These are phyloP conservation scores for Moxostoma hubbsi DNA, from an alignment of 2,797 vertebrate species.

Conservation along the genomic window DNA sequence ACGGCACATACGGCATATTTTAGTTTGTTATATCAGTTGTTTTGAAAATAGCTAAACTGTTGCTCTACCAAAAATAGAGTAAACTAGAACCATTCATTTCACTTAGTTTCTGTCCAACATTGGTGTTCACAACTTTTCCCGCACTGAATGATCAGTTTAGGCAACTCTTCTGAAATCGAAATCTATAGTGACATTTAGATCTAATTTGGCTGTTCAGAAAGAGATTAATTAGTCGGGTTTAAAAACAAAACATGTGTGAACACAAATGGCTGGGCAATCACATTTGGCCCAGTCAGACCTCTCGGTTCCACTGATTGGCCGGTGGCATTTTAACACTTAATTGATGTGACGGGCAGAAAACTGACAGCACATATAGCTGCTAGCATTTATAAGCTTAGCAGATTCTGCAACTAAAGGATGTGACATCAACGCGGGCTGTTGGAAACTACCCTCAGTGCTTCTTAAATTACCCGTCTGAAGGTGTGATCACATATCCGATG, in stretches of 20 bases:
- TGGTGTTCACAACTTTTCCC: too few species aligned
- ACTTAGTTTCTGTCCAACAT: too few species aligned
- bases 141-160: too few species aligned
- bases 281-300: neutral
- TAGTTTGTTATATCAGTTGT: too few species aligned
- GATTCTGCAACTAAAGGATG: neutral
- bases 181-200: too few species aligned
- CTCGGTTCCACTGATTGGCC: neutral
- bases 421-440: conserved; percentile 12
- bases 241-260: neutral
- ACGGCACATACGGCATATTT: too few species aligned
- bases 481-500: conserved; percentile 6
- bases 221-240: too few species aligned
- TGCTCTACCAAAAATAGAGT: too few species aligned
- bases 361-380: conserved; percentile 4
- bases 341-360: neutral
- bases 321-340: neutral
- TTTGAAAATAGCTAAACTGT: too few species aligned
- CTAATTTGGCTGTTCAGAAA: neutral
- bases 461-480: conserved; percentile 7
- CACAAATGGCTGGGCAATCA: neutral
- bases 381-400: conserved; percentile 18
- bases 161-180: too few species aligned
- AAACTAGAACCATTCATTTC: too few species aligned
- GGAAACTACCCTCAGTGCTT: neutral